Evolutionary conservation across 2,113 vertebrate species (phyloP).

Genomic region (Ptilonorhynchus violaceus): DNA sequence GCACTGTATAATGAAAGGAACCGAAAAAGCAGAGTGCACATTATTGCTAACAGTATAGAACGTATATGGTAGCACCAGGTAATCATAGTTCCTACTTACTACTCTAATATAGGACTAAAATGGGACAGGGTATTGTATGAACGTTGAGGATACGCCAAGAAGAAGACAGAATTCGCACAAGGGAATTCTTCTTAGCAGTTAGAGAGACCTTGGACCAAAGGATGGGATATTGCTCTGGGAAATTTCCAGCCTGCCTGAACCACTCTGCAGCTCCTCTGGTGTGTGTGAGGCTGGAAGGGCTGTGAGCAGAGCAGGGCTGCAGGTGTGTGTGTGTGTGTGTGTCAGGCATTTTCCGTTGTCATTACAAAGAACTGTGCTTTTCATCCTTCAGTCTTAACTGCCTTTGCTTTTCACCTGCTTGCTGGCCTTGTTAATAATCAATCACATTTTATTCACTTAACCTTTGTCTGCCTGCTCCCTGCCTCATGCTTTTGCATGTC

Average conservation of each 20-base stretch:
- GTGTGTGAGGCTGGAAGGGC: background rate
- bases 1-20: background rate
- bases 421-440: conserved; percentile 34
- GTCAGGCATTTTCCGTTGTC: background rate
- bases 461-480: background rate
- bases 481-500: background rate
- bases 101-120: background rate
- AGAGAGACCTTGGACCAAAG: background rate
- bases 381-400: background rate
- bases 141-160: background rate
- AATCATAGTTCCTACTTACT: background rate
- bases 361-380: background rate
- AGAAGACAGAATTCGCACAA: background rate
- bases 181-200: background rate
- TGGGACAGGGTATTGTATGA: fast-evolving
- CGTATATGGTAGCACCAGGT: background rate
- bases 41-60: background rate
- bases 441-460: conserved; percentile 31
- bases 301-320: background rate
- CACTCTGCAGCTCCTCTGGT: background rate
- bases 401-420: conserved; percentile 9
- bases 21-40: background rate
- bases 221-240: background rate
- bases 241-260: background rate
- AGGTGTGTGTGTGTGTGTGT: background rate